Percentiles rank a stretch among this genome's conserved stretches.
Conservation (phyloP, 2,797 vertebrate species). For the Lagodon rhomboides region DNA sequence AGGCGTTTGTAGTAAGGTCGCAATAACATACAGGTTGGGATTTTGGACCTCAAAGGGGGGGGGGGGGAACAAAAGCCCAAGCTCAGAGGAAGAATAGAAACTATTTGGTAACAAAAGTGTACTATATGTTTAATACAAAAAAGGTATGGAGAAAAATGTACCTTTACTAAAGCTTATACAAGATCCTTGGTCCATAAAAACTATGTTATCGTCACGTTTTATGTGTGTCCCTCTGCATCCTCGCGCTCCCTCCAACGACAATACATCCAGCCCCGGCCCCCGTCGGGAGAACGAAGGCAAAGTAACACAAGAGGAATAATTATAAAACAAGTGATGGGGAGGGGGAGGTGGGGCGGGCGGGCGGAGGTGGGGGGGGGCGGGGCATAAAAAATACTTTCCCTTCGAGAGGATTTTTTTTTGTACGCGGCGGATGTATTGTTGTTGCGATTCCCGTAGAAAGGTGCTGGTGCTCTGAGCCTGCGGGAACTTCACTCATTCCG, state of each 20-base stretch:
- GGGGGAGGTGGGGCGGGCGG: background rate
- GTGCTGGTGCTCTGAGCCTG: conserved; percentile 86
- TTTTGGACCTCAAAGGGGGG: conserved; percentile 86
- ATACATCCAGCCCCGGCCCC: conserved; percentile 88
- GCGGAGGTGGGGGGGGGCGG: conserved; percentile 64
- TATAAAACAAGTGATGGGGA: conserved; percentile 77
- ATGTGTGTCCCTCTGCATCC: conserved; percentile 89
- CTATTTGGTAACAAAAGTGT: conserved; percentile 99
- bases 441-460: conserved; percentile 81
- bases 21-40: conserved; percentile 90
- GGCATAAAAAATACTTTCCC: conserved; percentile 84
- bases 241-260: conserved; percentile 86
- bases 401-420: conserved; percentile 73
- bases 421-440: conserved; percentile 80
- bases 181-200: conserved; percentile 99
- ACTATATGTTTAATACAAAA: conserved; percentile 99
- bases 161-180: conserved; percentile 99
- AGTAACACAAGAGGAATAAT: conserved; percentile 82
- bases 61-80: conserved; percentile 82
- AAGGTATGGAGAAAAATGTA: conserved; percentile 99
- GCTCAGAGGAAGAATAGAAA: conserved; percentile 94
- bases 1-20: conserved; percentile 86
- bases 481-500: conserved; percentile 69
- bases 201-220: conserved; percentile 90
- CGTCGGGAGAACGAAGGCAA: conserved; percentile 82